phyloP scores from a whole-genome alignment of 2,797 vertebrate species.

The Serranus cabrilla region DNA sequence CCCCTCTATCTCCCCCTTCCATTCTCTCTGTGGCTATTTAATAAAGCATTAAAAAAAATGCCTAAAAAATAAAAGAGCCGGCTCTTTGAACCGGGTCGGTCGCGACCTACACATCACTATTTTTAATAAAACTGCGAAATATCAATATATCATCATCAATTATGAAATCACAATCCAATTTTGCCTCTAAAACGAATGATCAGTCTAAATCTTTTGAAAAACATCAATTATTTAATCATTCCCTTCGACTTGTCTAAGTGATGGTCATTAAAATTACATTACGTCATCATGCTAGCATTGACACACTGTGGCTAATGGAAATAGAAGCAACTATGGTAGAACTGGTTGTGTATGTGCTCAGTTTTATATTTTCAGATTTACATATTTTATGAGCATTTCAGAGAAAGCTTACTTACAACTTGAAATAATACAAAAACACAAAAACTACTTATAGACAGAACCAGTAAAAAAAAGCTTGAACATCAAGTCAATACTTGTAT shows the following conservation, averaged over 20 bases:
- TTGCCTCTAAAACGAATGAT: not conserved
- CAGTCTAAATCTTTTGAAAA: not conserved
- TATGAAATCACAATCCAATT: too few relatives aligned
- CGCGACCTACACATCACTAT: too few relatives aligned
- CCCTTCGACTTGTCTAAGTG: not conserved
- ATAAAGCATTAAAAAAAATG: too few relatives aligned
- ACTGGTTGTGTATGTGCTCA: not conserved
- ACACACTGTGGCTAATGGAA: not conserved
- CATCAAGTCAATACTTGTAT: not conserved
- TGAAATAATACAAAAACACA: not conserved
- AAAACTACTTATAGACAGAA: not conserved
- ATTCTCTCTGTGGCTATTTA: too few relatives aligned
- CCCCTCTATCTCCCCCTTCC: too few relatives aligned
- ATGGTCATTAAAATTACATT: not conserved
- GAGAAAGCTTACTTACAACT: not conserved
- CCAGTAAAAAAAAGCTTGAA: not conserved
- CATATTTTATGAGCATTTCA: not conserved
- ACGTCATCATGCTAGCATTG: not conserved
- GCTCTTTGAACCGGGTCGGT: too few relatives aligned
- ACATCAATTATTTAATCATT: not conserved
- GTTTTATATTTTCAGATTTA: not conserved
- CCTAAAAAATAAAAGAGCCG: too few relatives aligned
- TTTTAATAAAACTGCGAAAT: not conserved
- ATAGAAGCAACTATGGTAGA: not conserved
- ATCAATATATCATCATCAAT: not conserved